Evolutionary conservation across 2,797 vertebrate species (phyloP).

Genomic region (Pipistrellus nathusii): DNA sequence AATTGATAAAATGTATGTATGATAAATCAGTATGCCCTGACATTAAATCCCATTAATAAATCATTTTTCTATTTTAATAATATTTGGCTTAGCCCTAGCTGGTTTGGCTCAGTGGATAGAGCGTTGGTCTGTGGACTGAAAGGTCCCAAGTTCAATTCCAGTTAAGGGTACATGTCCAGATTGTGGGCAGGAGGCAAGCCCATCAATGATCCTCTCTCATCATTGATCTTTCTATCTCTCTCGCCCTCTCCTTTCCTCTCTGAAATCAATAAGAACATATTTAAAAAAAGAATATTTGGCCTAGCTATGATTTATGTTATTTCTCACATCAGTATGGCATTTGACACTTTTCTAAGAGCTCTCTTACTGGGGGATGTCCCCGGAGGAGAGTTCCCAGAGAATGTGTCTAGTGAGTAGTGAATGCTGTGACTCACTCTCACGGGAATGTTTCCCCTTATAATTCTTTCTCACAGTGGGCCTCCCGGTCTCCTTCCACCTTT

Average conservation of each 20-base stretch:
- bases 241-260: too few relatives aligned
- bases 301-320: not conserved
- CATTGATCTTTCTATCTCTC: too few relatives aligned
- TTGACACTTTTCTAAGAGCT: slow-evolving; percentile 36
- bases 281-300: not conserved
- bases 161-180: too few relatives aligned
- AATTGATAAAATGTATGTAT: not conserved
- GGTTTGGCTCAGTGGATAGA: too few relatives aligned
- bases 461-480: slow-evolving; percentile 72
- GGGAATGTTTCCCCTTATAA: slow-evolving; percentile 67
- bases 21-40: not conserved
- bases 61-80: not conserved
- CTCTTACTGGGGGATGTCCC: slow-evolving; percentile 14
- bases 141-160: too few relatives aligned
- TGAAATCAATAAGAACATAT: too few relatives aligned
- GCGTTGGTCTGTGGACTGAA: too few relatives aligned
- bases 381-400: slow-evolving; percentile 43
- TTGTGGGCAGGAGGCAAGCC: too few relatives aligned
- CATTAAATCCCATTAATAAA: slow-evolving; percentile 37
- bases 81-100: not conserved
- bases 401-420: slow-evolving; percentile 43
- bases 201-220: too few relatives aligned
- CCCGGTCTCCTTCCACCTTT: slow-evolving; percentile 73
- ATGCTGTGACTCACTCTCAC: slow-evolving; percentile 69
- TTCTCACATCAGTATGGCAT: slow-evolving; percentile 32